These are phyloP conservation scores for Plectropomus leopardus DNA, from an alignment of 2,113 vertebrate species.

Conservation along the genomic window DNA sequence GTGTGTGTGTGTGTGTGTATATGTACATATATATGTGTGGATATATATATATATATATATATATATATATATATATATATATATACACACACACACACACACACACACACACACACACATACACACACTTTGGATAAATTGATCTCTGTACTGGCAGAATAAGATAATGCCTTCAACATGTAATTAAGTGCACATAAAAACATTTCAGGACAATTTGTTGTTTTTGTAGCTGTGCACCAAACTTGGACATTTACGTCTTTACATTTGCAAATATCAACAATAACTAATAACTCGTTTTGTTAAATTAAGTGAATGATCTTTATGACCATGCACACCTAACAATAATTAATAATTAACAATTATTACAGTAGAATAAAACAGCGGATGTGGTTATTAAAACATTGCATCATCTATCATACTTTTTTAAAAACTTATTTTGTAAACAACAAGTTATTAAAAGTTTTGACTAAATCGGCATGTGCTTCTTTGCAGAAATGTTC, in stretches of 20 bases:
- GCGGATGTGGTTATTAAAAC: neutral
- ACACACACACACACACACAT: too few relatives aligned
- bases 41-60: too few relatives aligned
- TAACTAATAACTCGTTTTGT: neutral
- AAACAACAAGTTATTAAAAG: neutral
- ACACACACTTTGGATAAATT: neutral
- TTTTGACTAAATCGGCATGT: constrained; percentile 46
- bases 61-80: too few relatives aligned
- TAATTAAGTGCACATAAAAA: neutral
- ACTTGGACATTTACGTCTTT: neutral
- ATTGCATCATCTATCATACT: neutral
- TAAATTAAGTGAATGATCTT: neutral
- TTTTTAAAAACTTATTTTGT: constrained; percentile 11
- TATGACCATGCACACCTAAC: neutral
- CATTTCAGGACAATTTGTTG: neutral
- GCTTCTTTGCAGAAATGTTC: constrained; percentile 33
- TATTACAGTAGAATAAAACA: too few relatives aligned
- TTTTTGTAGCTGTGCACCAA: neutral
- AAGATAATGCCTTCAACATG: neutral
- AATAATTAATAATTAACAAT: neutral
- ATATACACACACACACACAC: too few relatives aligned
- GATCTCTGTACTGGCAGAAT: neutral
- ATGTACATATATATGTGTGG: too few relatives aligned
- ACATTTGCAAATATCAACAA: neutral
- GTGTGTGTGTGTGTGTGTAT: too few relatives aligned